Percentiles rank a stretch among this genome's conserved stretches.
Evolutionary conservation across 2,888 invertebrate genomes (phyloP).

Genomic region (Ophraella communa): DNA sequence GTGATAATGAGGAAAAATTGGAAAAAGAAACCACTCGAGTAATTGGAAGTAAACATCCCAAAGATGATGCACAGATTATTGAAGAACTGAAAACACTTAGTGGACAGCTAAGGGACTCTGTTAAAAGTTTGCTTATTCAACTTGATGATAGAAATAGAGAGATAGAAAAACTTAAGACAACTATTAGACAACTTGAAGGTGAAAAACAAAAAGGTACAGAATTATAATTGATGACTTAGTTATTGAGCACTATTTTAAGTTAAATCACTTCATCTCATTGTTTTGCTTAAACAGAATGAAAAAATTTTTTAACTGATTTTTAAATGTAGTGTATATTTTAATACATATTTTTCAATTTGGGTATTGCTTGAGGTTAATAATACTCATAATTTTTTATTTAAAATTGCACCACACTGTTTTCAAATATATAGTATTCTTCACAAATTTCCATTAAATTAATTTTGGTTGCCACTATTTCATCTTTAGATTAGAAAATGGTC

Average conservation of each 20-base stretch:
- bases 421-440: no score
- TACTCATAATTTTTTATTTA: no score
- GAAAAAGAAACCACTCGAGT: conserved; percentile 45
- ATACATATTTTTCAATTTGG: no score
- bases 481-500: conserved; percentile 10
- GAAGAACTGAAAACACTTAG: conserved; percentile 73
- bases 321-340: no score
- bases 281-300: no score
- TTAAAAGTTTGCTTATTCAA: conserved; percentile 68
- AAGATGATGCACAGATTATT: conserved; percentile 68
- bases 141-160: conserved; percentile 72
- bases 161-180: conserved; percentile 66
- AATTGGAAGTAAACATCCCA: conserved; percentile 65
- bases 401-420: no score
- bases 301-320: no score
- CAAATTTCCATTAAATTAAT: not conserved
- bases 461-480: conserved; percentile 1
- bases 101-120: conserved; percentile 66
- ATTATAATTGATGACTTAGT: not conserved
- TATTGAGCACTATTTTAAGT: not conserved
- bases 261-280: not conserved
- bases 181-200: conserved; percentile 65
- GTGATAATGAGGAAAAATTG: conserved; percentile 49
- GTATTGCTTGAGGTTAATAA: no score
- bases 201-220: conserved; percentile 60